Conservation (phyloP, 2,113 vertebrate genomes). For the Caracal caracal region DNA sequence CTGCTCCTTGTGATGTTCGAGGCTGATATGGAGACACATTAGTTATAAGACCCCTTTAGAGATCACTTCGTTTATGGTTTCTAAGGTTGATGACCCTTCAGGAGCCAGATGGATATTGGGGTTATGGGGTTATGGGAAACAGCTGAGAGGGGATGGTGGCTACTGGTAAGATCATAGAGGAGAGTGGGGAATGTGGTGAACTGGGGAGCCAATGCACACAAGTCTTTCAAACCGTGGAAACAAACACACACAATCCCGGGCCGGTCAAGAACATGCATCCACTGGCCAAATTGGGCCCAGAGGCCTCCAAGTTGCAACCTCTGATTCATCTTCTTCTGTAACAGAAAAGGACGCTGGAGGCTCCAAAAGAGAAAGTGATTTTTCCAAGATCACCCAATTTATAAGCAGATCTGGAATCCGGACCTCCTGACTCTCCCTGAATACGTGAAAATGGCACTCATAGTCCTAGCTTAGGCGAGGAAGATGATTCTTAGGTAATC, state of each 20-base stretch:
- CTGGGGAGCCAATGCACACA: not conserved
- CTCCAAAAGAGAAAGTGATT: not conserved
- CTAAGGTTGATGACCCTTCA: not conserved
- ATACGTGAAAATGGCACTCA: not conserved
- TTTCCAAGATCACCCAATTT: conserved; percentile 25
- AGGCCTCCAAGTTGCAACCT: not conserved
- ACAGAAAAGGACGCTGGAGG: not conserved
- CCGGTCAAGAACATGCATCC: not conserved
- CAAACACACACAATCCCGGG: not conserved
- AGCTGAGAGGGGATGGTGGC: not conserved
- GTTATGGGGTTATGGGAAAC: conserved; percentile 38
- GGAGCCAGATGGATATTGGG: not conserved
- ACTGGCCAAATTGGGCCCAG: not conserved
- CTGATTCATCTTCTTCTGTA: conserved; percentile 32
- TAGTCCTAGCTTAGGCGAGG: not conserved
- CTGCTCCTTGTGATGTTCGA: not conserved
- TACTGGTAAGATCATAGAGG: not conserved
- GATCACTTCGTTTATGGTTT: not conserved
- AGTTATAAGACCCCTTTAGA: not conserved
- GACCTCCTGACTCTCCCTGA: not conserved
- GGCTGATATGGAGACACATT: not conserved
- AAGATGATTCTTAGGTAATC: not conserved
- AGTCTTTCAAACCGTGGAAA: not conserved
- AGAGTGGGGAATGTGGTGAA: not conserved
- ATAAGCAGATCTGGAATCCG: conserved; percentile 21